Percentiles rank a stretch among this genome's conserved stretches.
Conservation (phyloP, 1,140 invertebrate species). For the Drosophila truncata region DNA sequence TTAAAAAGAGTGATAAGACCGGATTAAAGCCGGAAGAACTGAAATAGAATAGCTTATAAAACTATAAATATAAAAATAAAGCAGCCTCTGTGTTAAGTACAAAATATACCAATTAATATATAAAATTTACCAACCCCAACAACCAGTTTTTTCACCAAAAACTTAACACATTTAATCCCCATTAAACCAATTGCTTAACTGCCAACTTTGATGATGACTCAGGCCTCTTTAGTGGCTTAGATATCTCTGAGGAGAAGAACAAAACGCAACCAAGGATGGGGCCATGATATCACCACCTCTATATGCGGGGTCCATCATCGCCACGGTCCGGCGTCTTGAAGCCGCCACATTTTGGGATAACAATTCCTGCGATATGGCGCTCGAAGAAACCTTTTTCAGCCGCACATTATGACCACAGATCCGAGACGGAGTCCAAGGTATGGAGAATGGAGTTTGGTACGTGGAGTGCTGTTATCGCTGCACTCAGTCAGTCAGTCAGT, state of each 20-base stretch:
- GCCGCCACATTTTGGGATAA: constrained; percentile 77
- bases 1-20: neutral
- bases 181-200: constrained; percentile 2
- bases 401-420: constrained; percentile 52
- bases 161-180: neutral
- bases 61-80: neutral
- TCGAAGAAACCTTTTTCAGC: constrained; percentile 48
- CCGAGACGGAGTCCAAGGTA: constrained; percentile 12
- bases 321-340: constrained; percentile 27
- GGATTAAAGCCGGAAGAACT: neutral
- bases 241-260: constrained; percentile 24
- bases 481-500: constrained; percentile 67
- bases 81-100: too few relatives aligned
- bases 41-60: too few relatives aligned
- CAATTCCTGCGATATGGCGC: constrained; percentile 65
- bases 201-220: constrained; percentile 39
- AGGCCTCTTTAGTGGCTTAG: constrained; percentile 22
- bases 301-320: constrained; percentile 35
- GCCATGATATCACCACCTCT: constrained; percentile 64
- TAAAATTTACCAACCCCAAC: neutral
- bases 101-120: neutral
- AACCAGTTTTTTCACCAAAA: neutral
- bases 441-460: constrained; percentile 11
- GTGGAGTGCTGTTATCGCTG: constrained; percentile 64
- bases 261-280: constrained; percentile 59